These are phyloP conservation scores for Anseranas semipalmata DNA, from an alignment of 2,113 vertebrate genomes.

Conservation along the genomic window DNA sequence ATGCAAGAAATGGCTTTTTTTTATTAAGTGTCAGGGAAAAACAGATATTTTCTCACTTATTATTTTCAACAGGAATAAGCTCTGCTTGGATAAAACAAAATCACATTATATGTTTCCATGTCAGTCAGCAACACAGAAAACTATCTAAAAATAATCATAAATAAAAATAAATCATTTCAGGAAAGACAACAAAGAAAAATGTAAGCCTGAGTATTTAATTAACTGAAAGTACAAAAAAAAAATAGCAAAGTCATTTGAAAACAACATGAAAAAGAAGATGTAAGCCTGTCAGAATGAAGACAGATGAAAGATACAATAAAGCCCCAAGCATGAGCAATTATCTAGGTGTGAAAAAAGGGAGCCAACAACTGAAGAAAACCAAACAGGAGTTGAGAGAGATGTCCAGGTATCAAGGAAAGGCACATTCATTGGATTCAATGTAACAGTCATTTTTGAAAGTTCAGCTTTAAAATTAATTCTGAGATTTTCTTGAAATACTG, in stretches of 20 bases:
- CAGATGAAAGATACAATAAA: not conserved
- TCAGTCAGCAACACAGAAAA: not conserved
- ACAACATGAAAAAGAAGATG: not conserved
- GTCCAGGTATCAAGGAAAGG: not conserved
- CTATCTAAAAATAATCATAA: not conserved
- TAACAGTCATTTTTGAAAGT: not conserved
- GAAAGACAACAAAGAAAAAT: not conserved
- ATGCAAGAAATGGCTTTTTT: not conserved
- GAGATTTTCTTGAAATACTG: not conserved
- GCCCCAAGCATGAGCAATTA: accelerated
- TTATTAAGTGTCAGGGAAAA: not conserved
- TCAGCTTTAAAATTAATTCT: not conserved
- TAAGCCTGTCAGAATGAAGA: not conserved
- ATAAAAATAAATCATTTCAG: not conserved
- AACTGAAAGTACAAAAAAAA: not conserved
- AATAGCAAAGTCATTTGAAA: not conserved
- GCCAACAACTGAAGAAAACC: not conserved
- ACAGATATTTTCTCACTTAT: not conserved
- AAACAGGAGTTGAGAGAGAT: not conserved
- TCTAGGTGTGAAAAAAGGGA: not conserved
- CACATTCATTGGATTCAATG: not conserved
- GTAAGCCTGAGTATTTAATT: not conserved
- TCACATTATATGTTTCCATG: not conserved
- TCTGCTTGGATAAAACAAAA: not conserved
- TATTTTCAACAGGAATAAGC: not conserved